Percentiles rank a stretch among this genome's conserved stretches.
phyloP scores from a whole-genome alignment of 2,113 vertebrate genomes.

The Istiophorus platypterus region DNA sequence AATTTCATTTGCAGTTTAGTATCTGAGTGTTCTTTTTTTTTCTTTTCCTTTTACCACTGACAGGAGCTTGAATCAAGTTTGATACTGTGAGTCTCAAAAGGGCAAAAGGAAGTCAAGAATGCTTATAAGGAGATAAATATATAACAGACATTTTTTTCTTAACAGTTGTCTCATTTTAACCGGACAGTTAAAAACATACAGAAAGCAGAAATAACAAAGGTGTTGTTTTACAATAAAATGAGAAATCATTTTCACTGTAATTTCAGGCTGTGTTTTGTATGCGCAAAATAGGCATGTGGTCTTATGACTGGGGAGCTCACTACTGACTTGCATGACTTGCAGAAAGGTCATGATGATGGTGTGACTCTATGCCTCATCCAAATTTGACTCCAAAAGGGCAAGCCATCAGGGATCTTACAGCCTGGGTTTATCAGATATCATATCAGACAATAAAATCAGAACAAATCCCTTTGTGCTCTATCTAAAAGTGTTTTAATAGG shows the following conservation, averaged over 20 bases:
- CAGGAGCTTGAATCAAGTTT: not conserved
- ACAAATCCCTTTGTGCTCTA: not conserved
- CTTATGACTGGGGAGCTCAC: constrained; percentile 64
- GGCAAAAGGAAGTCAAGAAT: constrained; percentile 15
- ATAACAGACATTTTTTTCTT: not conserved
- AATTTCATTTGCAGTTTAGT: not conserved
- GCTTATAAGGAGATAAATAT: constrained; percentile 3
- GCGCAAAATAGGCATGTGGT: not conserved
- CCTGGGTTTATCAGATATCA: constrained; percentile 28
- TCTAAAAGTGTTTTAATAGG: not conserved
- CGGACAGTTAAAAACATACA: not conserved
- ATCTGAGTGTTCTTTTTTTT: not conserved
- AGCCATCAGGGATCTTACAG: not conserved
- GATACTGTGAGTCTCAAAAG: constrained; percentile 32
- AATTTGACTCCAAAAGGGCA: not conserved
- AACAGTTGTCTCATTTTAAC: not conserved
- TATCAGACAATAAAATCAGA: not conserved
- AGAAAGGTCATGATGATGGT: constrained; percentile 17
- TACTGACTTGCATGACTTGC: constrained; percentile 22
- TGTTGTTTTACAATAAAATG: not conserved
- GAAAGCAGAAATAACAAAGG: not conserved
- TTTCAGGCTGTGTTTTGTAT: not conserved
- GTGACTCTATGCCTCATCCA: constrained; percentile 12
- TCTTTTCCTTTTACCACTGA: not conserved
- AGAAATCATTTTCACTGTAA: not conserved